phyloP scores from a whole-genome alignment of 2,113 vertebrate genomes.

The Gallinago undulata region DNA sequence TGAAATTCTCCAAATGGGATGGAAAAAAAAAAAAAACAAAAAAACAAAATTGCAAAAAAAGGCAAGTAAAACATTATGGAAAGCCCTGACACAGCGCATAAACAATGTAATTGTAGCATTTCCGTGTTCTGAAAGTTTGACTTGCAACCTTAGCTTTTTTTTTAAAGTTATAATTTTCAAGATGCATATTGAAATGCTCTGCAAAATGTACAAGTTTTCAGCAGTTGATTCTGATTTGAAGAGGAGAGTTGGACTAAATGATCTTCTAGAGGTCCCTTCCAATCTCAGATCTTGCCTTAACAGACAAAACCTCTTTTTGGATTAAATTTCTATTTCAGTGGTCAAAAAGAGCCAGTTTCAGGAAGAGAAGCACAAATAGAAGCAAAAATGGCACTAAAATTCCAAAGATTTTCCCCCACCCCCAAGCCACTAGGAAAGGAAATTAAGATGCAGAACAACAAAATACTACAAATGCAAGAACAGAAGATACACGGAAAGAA shows the following conservation, averaged over 20 bases:
- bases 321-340: neutral
- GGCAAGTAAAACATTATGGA: neutral
- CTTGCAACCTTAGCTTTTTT: neutral
- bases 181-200: neutral
- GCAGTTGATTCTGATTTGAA: neutral
- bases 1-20: neutral
- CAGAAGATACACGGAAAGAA: neutral
- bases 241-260: neutral
- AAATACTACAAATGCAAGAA: neutral
- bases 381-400: neutral
- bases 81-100: neutral
- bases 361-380: neutral
- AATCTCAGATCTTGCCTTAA: neutral
- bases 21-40: neutral
- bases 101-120: neutral
- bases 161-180: neutral
- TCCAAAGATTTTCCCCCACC: neutral
- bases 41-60: neutral
- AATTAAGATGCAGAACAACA: neutral
- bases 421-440: neutral
- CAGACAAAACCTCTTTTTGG: neutral
- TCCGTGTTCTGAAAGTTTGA: neutral
- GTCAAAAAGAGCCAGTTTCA: neutral
- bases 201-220: neutral
- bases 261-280: neutral